Conservation (phyloP, 2,888 invertebrate genomes). For the Drosophila nigritarsus region DNA sequence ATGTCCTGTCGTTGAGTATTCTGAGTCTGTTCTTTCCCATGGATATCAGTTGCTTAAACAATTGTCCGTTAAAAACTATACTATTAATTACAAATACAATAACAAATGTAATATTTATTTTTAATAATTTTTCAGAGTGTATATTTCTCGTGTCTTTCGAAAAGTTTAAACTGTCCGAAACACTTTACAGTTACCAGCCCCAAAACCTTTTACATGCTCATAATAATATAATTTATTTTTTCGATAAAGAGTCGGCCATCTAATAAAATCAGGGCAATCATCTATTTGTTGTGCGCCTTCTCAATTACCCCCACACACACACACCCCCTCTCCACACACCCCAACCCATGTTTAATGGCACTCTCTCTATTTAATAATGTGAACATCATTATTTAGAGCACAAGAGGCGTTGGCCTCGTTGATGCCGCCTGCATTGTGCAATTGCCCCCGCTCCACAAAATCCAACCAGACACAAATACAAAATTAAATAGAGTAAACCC, state of each 20-base stretch:
- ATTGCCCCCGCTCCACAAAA: constrained; percentile 26
- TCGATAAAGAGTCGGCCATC: background rate
- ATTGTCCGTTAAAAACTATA: background rate
- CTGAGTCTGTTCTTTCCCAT: no score
- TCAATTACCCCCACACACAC: background rate
- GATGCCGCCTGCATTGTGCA: constrained; percentile 36
- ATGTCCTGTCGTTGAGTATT: no score
- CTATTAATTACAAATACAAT: no score
- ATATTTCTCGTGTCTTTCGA: background rate
- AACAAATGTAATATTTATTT: no score
- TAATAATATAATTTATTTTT: background rate
- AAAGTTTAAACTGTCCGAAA: background rate
- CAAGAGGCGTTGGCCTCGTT: constrained; percentile 10
- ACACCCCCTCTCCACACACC: rapidly evolving
- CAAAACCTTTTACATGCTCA: background rate
- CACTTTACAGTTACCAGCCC: background rate
- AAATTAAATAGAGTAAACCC: constrained; percentile 6
- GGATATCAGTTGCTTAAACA: background rate
- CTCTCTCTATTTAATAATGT: background rate
- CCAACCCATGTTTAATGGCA: background rate
- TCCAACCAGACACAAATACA: background rate
- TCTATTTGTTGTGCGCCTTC: background rate
- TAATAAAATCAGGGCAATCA: background rate
- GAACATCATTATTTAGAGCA: background rate
- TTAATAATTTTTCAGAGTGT: no score